Percentiles rank a stretch among this genome's conserved stretches.
phyloP scores from a whole-genome alignment of 2,888 invertebrate genomes.

The Dimorphilus gyrociliatus region DNA sequence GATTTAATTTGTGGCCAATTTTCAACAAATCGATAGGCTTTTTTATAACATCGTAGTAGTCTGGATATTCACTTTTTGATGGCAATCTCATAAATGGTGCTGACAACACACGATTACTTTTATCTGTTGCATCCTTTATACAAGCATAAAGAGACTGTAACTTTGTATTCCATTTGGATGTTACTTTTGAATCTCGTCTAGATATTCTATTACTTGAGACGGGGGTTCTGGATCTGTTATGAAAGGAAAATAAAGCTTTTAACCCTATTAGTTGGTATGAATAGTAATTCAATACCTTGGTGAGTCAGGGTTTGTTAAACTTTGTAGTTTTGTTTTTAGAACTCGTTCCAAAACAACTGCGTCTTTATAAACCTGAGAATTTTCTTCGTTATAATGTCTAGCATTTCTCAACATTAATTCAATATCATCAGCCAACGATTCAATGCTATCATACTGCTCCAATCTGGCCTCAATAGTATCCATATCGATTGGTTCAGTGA shows the following conservation, averaged over 20 bases:
- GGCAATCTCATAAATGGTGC: constrained; percentile 86
- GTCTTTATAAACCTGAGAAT: constrained; percentile 84
- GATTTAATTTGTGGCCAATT: constrained; percentile 74
- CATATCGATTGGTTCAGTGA: constrained; percentile 84
- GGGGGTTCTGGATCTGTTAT: no score
- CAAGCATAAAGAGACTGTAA: constrained; percentile 69
- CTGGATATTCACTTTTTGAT: constrained; percentile 75
- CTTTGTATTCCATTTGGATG: constrained; percentile 51
- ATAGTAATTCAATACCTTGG: neutral
- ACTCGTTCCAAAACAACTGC: constrained; percentile 71
- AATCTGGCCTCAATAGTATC: constrained; percentile 79
- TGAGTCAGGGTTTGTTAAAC: constrained; percentile 14
- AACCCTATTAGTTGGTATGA: neutral
- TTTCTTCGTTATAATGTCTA: constrained; percentile 87
- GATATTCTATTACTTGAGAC: no score
- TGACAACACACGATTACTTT: constrained; percentile 65
- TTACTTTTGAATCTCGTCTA: no score
- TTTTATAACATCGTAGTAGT: constrained; percentile 86
- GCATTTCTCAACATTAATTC: constrained; percentile 93
- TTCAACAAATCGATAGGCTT: constrained; percentile 83
- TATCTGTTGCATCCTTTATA: constrained; percentile 69
- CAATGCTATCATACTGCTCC: constrained; percentile 48
- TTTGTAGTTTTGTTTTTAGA: constrained; percentile 55
- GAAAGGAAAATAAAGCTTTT: constrained; percentile 3
- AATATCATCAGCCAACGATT: constrained; percentile 47